Evolutionary conservation across 2,113 vertebrate genomes (phyloP), one percentile per base, ranked within the genome.

Genomic region (Menidia beryllina): DNA sequence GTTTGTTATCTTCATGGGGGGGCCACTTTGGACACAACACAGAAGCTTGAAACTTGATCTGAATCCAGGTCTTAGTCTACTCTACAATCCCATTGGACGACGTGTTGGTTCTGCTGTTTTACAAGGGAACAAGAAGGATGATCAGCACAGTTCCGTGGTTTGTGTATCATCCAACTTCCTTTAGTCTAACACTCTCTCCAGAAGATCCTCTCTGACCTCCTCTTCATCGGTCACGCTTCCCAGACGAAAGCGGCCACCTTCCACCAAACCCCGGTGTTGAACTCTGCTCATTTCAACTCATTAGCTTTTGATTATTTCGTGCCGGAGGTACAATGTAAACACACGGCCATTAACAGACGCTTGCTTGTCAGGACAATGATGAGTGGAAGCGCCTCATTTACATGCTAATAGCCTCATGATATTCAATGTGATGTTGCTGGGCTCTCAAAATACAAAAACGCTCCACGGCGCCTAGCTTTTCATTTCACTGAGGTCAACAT

Each of bases 321-420:
- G 39, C 67, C 21, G 52, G 67, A 61, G 67, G 53, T 71, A 34
- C 50, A 60, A 45, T 50, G 54, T 30, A 68, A 76, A 77, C 77
- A 77, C 55, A 54, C 52, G 36, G 12, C 27, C 61, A 65, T 83
- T 69, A 78, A 21, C 64, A 48, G 12, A 13, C 1, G 11, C 61
- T 61, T 75, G 66, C 85, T 82, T 78, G 70, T 73, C 62, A 25
- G 49, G 27, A 43, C 56, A 67, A 68, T 85, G 72, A 81, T 68
- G 62, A 81, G 55, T 43, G 59, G 30, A 77, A 81, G 84, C 25
- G 34, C 50, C 69, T 73, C 25, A 79, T 83, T 75, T 69, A 47
- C 84, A 77, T 67, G 23, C 52, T 61, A 79, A 81, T 68, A 36
- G 26, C n/a, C 25, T 56, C 54, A 23, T 69, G 53, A 73, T 75